Evolutionary conservation across 2,888 invertebrate species (phyloP), one percentile per base, ranked within the genome.

Genomic region (Lysandra bellargus): DNA sequence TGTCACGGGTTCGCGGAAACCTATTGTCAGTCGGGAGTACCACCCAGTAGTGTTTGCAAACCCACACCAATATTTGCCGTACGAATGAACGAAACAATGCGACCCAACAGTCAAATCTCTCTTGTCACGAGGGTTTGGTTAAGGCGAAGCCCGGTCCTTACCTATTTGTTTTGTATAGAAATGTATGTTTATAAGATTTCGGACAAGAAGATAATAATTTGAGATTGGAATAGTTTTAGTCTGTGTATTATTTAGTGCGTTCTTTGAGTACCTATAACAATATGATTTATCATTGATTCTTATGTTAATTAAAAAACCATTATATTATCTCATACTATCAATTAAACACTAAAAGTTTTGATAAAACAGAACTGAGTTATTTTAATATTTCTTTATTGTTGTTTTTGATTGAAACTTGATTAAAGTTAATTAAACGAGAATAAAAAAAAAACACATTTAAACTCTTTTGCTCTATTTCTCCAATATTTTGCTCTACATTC

Each of bases 1-100:
- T 92, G 93, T 91, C 94, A 94, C 94, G 94, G 85, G 84, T 93
- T 92, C 93, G 84, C 61, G 84, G 93, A 93, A 94, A 85, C 78
- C 81, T 86, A 88, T 94, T 94, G 93, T 94, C 89, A 86, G 33
- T 33, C 86, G 83, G 83, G 90, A 23, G 69, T 37, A 2, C 94
- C 94, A 93, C 94, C 94, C 93, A 92, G 92, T 88, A 90, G 90
- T 94, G 94, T 94, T 94, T 94, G 93, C 93, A 93, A 93, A 92
- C 82, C 89, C 91, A 89, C 92, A 93, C 90, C 92, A 94, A 93
- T 94, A 94, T 94, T 94, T 94, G 93, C 91, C 85, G 87, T 92
- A 87, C 88, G 93, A 91, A 91, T 92, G 92, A 92, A 92, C 88
- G 91, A 94, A 93, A 94, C 94, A 94, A 94, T 90, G 89, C 90